Conservation (phyloP, 2,113 vertebrate genomes). For the Etia nguti region DNA sequence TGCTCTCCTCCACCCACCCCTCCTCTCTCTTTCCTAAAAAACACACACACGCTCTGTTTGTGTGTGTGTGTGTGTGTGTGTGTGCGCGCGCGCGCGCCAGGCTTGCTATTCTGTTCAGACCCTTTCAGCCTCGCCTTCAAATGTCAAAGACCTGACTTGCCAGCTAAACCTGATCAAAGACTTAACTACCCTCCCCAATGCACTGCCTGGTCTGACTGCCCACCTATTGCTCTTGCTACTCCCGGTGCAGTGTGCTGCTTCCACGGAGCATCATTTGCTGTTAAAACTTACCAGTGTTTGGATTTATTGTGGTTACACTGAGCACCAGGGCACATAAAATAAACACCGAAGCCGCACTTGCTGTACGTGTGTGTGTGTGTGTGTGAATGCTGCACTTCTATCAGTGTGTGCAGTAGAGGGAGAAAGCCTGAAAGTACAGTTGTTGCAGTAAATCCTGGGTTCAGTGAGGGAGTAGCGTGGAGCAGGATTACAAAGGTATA, state of each 20-base stretch:
- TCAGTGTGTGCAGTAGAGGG: not conserved
- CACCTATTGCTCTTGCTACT: not conserved
- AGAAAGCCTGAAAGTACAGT: constrained; percentile 28
- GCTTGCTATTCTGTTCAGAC: constrained; percentile 13
- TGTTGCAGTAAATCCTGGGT: constrained; percentile 41
- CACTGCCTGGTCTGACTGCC: constrained; percentile 20
- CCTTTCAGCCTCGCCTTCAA: constrained; percentile 44
- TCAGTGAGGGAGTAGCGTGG: constrained; percentile 8
- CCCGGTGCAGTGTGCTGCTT: not conserved
- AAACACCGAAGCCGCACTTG: not conserved
- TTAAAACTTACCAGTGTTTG: not conserved
- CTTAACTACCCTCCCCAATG: constrained; percentile 4
- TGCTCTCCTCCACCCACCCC: constrained; percentile 31
- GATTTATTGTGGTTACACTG: not conserved
- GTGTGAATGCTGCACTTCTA: not conserved
- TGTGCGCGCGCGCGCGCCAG: not conserved
- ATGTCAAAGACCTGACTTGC: constrained; percentile 54
- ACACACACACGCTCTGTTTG: not conserved
- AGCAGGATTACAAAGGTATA: constrained; percentile 49
- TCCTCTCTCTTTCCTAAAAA: constrained; percentile 1
- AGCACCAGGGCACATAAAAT: not conserved
- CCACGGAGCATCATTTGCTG: not conserved
- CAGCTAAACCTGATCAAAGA: constrained; percentile 59
- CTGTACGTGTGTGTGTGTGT: no score
- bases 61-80: not conserved